phyloP scores from a whole-genome alignment of 2,113 vertebrate genomes.

The Natator depressus region DNA sequence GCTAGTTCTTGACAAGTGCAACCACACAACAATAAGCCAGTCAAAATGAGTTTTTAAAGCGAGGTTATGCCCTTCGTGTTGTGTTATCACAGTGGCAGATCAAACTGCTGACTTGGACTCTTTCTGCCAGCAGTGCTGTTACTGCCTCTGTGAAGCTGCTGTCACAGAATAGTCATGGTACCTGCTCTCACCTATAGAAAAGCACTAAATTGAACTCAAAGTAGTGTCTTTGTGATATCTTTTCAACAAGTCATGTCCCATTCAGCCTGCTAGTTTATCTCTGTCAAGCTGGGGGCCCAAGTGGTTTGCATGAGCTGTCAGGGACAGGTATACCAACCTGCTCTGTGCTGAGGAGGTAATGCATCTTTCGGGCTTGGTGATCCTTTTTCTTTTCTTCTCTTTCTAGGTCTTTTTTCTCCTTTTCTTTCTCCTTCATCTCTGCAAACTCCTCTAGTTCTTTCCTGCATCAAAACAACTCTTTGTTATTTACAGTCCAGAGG shows the following conservation, averaged over 20 bases:
- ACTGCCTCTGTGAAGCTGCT: slow-evolving; percentile 70
- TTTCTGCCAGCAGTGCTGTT: slow-evolving; percentile 62
- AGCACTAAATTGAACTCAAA: slow-evolving; percentile 79
- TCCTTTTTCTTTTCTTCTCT: slow-evolving; percentile 81
- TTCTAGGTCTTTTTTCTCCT: slow-evolving; percentile 76
- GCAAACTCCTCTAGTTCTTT: slow-evolving; percentile 83
- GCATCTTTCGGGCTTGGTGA: slow-evolving; percentile 85
- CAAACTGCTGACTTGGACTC: slow-evolving; percentile 72
- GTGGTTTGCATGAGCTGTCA: slow-evolving; percentile 79
- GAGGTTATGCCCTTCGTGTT: slow-evolving; percentile 72
- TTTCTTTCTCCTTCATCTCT: slow-evolving; percentile 81
- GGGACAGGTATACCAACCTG: slow-evolving; percentile 85
- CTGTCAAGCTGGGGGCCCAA: slow-evolving; percentile 75
- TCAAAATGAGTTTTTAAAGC: slow-evolving; percentile 73
- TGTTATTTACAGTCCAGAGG: neutral
- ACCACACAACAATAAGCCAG: slow-evolving; percentile 70
- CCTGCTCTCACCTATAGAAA: slow-evolving; percentile 70
- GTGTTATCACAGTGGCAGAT: slow-evolving; percentile 67
- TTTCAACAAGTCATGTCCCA: slow-evolving; percentile 85
- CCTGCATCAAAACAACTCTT: slow-evolving; percentile 76
- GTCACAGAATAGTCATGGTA: slow-evolving; percentile 71
- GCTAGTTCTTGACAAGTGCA: slow-evolving; percentile 68
- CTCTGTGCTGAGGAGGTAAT: slow-evolving; percentile 94
- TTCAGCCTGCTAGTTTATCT: slow-evolving; percentile 83
- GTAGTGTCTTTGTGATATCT: slow-evolving; percentile 82